Conservation (phyloP, 92 coral and sea anemone genomes). For the Blastomussa wellsi region DNA sequence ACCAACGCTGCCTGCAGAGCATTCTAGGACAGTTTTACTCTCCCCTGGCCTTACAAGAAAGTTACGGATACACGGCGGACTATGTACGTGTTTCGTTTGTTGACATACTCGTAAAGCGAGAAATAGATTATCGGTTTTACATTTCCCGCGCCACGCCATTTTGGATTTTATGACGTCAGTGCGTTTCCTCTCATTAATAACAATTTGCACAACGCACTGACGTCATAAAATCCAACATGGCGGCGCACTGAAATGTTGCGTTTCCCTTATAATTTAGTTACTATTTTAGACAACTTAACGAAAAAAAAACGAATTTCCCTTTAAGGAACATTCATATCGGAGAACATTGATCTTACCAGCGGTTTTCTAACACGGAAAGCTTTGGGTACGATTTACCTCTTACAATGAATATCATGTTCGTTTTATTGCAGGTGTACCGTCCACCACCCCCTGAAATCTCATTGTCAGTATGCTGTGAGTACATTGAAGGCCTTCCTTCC, state of each 20-base stretch:
- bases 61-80: constrained; percentile 82
- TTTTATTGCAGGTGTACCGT: constrained; percentile 72
- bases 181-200: too few relatives aligned
- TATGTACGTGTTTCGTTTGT: constrained; percentile 42
- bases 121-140: too few relatives aligned
- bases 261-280: too few relatives aligned
- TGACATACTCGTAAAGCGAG: not conserved
- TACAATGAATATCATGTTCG: not conserved
- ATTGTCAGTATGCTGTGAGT: constrained; percentile 87
- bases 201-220: too few relatives aligned
- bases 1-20: constrained; percentile 90
- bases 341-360: not conserved
- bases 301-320: too few relatives aligned
- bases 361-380: not conserved
- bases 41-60: constrained; percentile 77
- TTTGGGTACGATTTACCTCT: not conserved
- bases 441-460: constrained; percentile 94
- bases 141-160: too few relatives aligned
- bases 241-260: too few relatives aligned
- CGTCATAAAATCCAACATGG: too few relatives aligned
- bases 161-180: too few relatives aligned
- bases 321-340: too few relatives aligned
- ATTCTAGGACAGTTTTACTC: constrained; percentile 80
- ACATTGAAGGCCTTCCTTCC: constrained; percentile 86
- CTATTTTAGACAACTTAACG: too few relatives aligned